Evolutionary conservation across 92 coral and sea anemone species (phyloP).

Genomic region (Heliopora coerulea): DNA sequence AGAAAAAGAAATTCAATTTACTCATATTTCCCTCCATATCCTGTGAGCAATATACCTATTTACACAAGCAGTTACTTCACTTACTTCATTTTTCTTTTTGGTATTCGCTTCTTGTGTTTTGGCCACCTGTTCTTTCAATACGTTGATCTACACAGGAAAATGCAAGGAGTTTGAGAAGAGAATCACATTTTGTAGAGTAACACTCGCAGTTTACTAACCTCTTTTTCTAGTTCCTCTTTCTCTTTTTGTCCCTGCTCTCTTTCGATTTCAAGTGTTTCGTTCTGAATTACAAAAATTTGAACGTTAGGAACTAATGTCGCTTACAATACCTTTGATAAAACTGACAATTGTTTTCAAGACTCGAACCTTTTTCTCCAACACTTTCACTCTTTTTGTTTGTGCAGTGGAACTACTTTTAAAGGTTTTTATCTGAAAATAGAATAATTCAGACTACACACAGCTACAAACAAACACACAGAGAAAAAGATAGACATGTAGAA

Average conservation of each 20-base stretch:
- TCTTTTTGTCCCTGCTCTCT: slow-evolving; percentile 26
- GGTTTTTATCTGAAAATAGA: slow-evolving; percentile 51
- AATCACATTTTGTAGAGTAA: too few species aligned
- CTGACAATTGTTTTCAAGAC: background rate
- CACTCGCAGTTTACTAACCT: slow-evolving; percentile 7
- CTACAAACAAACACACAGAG: background rate
- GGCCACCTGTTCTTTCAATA: slow-evolving; percentile 48
- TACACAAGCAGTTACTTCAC: too few species aligned
- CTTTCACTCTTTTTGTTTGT: slow-evolving; percentile 64
- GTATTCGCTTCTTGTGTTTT: slow-evolving; percentile 50
- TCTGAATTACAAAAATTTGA: background rate
- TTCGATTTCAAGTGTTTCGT: slow-evolving; percentile 41
- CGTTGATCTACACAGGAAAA: slow-evolving; percentile 11
- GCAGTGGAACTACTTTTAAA: slow-evolving; percentile 64
- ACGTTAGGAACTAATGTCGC: too few species aligned
- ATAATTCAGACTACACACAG: background rate
- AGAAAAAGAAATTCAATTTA: background rate
- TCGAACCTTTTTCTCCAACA: slow-evolving; percentile 66
- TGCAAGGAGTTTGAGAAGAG: too few species aligned
- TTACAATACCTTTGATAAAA: too few species aligned
- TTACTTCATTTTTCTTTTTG: slow-evolving; percentile 54
- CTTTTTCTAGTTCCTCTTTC: slow-evolving; percentile 33
- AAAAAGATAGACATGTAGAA: background rate
- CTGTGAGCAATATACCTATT: too few species aligned
- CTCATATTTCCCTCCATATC: too few species aligned